Conservation (phyloP, 2,113 vertebrate species). For the Callaeas wilsoni region DNA sequence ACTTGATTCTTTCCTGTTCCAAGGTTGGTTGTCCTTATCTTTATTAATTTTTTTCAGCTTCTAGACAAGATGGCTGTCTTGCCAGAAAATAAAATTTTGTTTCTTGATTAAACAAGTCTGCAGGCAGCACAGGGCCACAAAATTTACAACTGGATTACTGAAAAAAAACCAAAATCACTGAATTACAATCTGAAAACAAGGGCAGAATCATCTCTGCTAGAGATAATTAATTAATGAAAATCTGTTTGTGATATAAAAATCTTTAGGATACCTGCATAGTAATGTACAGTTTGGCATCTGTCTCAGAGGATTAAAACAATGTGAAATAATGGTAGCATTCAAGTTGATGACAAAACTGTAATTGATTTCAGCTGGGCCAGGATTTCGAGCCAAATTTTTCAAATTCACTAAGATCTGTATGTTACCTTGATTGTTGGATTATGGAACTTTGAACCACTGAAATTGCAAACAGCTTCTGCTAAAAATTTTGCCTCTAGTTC, state of each 20-base stretch:
- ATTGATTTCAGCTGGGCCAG: not conserved
- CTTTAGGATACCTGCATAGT: not conserved
- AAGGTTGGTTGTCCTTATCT: conserved; percentile 26
- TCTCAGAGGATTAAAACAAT: not conserved
- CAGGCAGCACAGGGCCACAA: not conserved
- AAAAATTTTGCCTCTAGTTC: not conserved
- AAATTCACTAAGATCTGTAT: not conserved
- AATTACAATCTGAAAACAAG: not conserved
- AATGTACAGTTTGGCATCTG: not conserved
- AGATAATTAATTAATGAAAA: not conserved
- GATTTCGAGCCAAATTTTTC: not conserved
- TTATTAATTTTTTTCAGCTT: conserved; percentile 35
- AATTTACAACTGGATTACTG: not conserved
- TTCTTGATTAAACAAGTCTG: not conserved
- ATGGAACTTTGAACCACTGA: not conserved
- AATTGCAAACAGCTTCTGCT: not conserved
- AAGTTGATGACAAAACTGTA: not conserved
- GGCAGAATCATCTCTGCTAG: not conserved
- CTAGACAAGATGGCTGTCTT: not conserved
- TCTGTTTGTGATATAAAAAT: not conserved
- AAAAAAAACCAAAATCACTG: not conserved
- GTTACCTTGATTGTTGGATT: not conserved
- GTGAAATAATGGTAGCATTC: not conserved
- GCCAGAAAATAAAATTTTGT: not conserved
- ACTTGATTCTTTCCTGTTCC: not conserved